Conservation (phyloP, 2,888 invertebrate species). For the Eristalis arbustorum region DNA sequence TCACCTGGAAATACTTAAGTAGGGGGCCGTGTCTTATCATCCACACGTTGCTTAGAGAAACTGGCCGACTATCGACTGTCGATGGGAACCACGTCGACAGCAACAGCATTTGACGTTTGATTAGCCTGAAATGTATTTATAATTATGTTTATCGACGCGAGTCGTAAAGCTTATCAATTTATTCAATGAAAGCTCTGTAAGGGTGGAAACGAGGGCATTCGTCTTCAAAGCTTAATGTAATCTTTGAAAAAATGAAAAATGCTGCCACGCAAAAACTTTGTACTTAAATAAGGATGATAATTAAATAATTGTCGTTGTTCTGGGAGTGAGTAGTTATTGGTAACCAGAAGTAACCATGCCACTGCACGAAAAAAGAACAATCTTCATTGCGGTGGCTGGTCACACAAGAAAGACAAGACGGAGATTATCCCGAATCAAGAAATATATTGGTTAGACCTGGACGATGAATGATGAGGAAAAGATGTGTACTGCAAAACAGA, state of each 20-base stretch:
- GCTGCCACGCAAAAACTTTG: background rate
- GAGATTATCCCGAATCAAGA: no score
- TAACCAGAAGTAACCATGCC: no score
- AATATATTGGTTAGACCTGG: no score
- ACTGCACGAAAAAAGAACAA: no score
- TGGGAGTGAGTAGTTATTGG: no score
- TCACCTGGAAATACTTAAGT: background rate
- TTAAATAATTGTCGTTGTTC: no score
- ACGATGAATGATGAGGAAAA: no score
- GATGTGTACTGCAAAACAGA: no score
- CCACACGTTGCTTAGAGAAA: background rate
- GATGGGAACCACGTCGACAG: background rate
- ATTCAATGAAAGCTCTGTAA: background rate
- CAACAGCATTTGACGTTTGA: background rate
- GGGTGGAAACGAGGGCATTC: background rate
- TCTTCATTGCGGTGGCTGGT: no score
- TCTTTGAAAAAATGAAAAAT: background rate
- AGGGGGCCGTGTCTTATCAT: background rate
- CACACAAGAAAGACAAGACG: no score
- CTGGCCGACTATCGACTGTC: background rate
- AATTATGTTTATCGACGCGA: background rate
- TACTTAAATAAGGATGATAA: no score
- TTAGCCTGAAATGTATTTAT: background rate
- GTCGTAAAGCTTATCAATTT: background rate
- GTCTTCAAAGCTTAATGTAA: background rate